Evolutionary conservation across 2,113 vertebrate species (phyloP), one percentile per base, ranked within the genome.

Genomic region (Syngnathoides biaculeatus): DNA sequence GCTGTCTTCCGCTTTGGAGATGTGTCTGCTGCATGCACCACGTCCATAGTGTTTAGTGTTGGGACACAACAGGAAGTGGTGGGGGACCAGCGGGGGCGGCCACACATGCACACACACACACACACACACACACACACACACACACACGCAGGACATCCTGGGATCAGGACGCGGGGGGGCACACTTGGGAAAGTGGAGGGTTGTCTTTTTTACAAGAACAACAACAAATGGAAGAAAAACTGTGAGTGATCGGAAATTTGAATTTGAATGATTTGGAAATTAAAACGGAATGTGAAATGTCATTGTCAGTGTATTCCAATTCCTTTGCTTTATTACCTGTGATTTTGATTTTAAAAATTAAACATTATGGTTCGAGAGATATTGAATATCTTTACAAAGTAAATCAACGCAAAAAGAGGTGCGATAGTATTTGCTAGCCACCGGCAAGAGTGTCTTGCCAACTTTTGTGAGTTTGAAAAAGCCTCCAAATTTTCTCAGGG

Each of bases 91-190:
- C 67, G 71, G 52, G 59, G 85, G 66, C 72, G 74, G 9, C 20
- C 20, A 22, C 20, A 2, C 48, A 8, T 10, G 19, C 17, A 19
- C 45, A 47, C 45, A 45, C 43, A 47, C 45, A 47, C 43, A 20
- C 20, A 52, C 20, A 22, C 20, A 2, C 48, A 8, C 40, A 47
- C 17, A 19, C 45, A 47, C 45, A 45, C 43, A 47, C 45, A 47
- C 43, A 47, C 43, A 72, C 64, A 78, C 80, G 78, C 82, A 87
- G 89, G 88, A 91, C 87, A 77, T 91, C 89, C 89, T 87, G 86
- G 81, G 84, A 79, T 86, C 79, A 82, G 64, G 66, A 61, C 73
- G 14, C 68, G 74, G 76, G 75, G 69, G 71, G 75, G 52, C 47
- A 14, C 52, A 1, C 53, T 4, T 45, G 20, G 45, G 62, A 70